Evolutionary conservation across 1,140 invertebrate genomes (phyloP).

Genomic region (Agrilus planipennis): DNA sequence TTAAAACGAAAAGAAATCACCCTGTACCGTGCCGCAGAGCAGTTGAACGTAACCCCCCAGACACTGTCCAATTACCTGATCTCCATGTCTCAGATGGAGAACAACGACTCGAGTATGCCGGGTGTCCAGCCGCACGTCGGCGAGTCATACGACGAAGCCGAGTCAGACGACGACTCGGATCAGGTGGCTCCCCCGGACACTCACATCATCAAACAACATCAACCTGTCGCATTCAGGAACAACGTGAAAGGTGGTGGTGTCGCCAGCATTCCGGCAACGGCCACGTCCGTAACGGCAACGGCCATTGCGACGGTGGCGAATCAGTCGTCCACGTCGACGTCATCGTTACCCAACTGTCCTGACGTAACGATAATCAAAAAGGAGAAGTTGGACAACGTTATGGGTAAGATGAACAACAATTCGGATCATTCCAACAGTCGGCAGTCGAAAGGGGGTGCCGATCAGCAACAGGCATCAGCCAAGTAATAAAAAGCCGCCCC

Average conservation of each 20-base stretch:
- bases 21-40: conserved; percentile 55
- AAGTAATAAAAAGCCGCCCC: conserved; percentile 1
- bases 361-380: conserved; percentile 51
- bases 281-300: conserved; percentile 1
- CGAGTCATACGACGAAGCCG: conserved; percentile 28
- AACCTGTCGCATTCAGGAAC: too few relatives aligned
- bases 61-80: conserved; percentile 58
- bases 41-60: conserved; percentile 58
- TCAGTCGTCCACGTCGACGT: conserved; percentile 32
- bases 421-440: conserved; percentile 31
- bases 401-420: conserved; percentile 37
- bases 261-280: background rate
- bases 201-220: conserved; percentile 5
- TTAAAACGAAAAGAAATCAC: conserved; percentile 59
- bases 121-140: conserved; percentile 23
- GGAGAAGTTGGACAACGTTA: conserved; percentile 36
- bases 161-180: conserved; percentile 35
- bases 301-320: conserved; percentile 25
- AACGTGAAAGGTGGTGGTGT: conserved; percentile 2
- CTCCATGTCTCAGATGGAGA: conserved; percentile 42
- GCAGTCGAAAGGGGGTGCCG: conserved; percentile 4
- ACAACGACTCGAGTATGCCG: conserved; percentile 33
- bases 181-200: conserved; percentile 24
- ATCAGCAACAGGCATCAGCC: background rate
- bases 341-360: conserved; percentile 45